Evolutionary conservation across 2,797 vertebrate species (phyloP).

Genomic region (Xerus rutilus): DNA sequence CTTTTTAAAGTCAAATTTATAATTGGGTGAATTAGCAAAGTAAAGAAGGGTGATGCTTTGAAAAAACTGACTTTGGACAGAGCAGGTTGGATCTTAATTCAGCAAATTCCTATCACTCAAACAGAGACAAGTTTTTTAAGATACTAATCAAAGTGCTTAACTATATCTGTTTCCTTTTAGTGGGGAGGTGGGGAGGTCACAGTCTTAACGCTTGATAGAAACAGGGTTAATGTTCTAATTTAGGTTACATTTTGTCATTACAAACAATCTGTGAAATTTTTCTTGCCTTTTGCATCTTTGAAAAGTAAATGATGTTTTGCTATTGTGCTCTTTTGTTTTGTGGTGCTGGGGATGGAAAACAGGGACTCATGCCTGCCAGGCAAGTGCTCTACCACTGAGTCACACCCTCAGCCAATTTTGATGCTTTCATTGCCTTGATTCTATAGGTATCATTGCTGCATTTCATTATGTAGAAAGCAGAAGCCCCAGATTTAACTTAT

Average conservation of each 20-base stretch:
- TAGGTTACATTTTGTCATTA: background rate
- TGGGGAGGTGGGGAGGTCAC: background rate
- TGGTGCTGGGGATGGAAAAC: no score
- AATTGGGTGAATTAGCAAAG: background rate
- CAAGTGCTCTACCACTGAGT: no score
- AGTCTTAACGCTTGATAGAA: background rate
- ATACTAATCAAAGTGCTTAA: background rate
- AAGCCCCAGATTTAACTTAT: background rate
- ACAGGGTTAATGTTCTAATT: background rate
- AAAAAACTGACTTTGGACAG: background rate
- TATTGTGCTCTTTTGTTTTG: no score
- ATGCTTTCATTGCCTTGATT: background rate
- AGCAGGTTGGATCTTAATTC: background rate
- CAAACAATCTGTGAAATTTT: background rate
- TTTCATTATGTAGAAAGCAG: constrained; percentile 21
- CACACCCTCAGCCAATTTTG: background rate
- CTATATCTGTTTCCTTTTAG: background rate
- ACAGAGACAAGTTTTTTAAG: background rate
- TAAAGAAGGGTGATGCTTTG: background rate
- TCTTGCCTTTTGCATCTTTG: constrained; percentile 16
- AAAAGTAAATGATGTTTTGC: background rate
- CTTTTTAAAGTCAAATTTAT: constrained; percentile 16
- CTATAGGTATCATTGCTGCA: background rate
- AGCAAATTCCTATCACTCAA: background rate
- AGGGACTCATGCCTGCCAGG: no score